Base-by-base conservation (phyloP, 2,113 vertebrate species). In the Athene noctua region DNA sequence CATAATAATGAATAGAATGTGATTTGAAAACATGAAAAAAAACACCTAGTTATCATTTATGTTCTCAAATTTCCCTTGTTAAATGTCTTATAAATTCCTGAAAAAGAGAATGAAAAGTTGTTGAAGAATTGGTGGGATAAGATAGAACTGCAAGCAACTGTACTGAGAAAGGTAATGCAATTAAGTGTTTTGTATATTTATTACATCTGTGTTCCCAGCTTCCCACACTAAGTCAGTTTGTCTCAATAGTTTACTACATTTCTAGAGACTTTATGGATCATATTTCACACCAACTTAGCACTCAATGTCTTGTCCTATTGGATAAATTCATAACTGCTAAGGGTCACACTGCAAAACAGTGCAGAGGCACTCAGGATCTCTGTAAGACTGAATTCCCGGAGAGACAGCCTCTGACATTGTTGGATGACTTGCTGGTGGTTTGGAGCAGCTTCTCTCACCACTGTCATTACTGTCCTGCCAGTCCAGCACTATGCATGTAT, bases 141-240 rank as follows among this genome's bases (percentile, higher is more conserved):
- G 52, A 83, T 65, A 40, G 49, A 86, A 86, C 73, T 57, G 49
- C 4, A 29, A 92, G 40, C 26, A 88, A 65, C 66, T 65, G 23
- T 88, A 57, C 51, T 38, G 36, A 57, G 57, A 62, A 93, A 94
- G 29, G 38, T 89, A 88, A 89, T 46, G 11, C 36, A 86, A 62
- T 91, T 55, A 80, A 77, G 27, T 58, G n/a, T 22, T 93, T 93
- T 87, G 65, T 29, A 38, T 72, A 90, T 91, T 91, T 94, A 71
- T 95, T 73, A 81, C 23, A 57, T 38, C 30, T 91, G 23, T 89
- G 65, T 67, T 89, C 46, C 34, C n/a, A 84, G 42, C 15, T 27
- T 84, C 72, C 51, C 55, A 86, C 55, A 80, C 25, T 27, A 89
- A 95, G 84, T 85, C 66, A 85, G 19, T 94, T 89, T 71, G 57